Conservation (phyloP, 2,888 invertebrate genomes). For the Neoaliturus tenellus region DNA sequence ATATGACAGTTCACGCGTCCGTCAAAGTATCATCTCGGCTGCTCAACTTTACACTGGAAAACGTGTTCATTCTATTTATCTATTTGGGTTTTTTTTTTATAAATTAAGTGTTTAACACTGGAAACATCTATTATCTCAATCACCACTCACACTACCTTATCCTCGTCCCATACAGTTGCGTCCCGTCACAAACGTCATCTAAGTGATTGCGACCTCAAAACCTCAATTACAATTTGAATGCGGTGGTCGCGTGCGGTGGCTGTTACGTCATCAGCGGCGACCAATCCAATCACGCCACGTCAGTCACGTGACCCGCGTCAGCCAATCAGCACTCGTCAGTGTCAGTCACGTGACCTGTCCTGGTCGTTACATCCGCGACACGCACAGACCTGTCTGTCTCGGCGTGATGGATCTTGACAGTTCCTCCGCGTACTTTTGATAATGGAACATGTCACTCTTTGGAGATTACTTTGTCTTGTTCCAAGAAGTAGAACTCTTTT, state of each 20-base stretch:
- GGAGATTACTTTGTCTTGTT: slow-evolving; percentile 20
- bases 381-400: slow-evolving; percentile 35
- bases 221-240: slow-evolving; percentile 44
- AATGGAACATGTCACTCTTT: slow-evolving; percentile 43
- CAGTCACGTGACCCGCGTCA: slow-evolving; percentile 48
- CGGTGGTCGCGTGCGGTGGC: background rate
- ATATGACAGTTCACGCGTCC: background rate
- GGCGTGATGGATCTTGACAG: slow-evolving; percentile 15
- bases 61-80: too few relatives aligned
- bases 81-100: too few relatives aligned
- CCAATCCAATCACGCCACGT: slow-evolving; percentile 49
- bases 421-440: slow-evolving; percentile 34
- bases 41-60: too few relatives aligned
- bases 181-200: slow-evolving; percentile 8
- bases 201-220: slow-evolving; percentile 42
- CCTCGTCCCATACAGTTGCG: background rate
- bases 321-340: slow-evolving; percentile 37
- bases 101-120: too few relatives aligned
- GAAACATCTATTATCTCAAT: too few relatives aligned
- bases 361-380: background rate
- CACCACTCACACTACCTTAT: too few relatives aligned
- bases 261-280: slow-evolving; percentile 7
- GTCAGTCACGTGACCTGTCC: background rate
- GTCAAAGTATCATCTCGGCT: background rate
- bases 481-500: background rate